These are phyloP conservation scores for Platycheirus rosarum DNA, from an alignment of 2,888 invertebrate species.

Conservation along the genomic window DNA sequence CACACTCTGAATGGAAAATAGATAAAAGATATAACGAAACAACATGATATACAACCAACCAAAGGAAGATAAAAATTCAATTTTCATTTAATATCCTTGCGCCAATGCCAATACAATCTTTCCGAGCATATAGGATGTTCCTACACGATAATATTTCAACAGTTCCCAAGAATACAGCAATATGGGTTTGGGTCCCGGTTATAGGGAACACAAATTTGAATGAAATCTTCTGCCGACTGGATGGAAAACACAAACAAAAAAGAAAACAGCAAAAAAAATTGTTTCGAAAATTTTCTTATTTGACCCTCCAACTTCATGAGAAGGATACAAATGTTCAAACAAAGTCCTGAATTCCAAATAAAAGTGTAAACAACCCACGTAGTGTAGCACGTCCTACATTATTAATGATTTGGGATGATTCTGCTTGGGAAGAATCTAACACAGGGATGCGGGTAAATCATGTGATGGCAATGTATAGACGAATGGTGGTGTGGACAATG, in stretches of 20 bases:
- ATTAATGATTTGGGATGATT: constrained; percentile 60
- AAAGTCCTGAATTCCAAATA: constrained; percentile 27
- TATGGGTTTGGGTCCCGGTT: too few species aligned
- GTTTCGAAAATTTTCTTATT: constrained; percentile 21
- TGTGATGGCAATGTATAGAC: too few species aligned
- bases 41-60: constrained; percentile 22
- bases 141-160: constrained; percentile 19
- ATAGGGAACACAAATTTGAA: constrained; percentile 65
- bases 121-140: background rate
- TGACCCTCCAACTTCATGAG: constrained; percentile 15
- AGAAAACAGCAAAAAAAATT: constrained; percentile 1
- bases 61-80: constrained; percentile 65
- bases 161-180: constrained; percentile 46
- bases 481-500: background rate
- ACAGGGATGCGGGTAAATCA: background rate
- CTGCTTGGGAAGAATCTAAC: constrained; percentile 18
- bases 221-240: constrained; percentile 49
- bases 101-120: constrained; percentile 16
- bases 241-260: constrained; percentile 27
- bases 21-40: constrained; percentile 49
- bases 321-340: constrained; percentile 30
- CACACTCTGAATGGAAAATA: constrained; percentile 53
- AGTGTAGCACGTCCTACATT: constrained; percentile 58
- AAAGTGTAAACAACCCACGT: constrained; percentile 67
- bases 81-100: constrained; percentile 62